A percentile compares a stretch with the other conserved stretches of the same genome.
Evolutionary conservation across 2,113 vertebrate species (phyloP).

Genomic region (Periophthalmodon schlosseri): DNA sequence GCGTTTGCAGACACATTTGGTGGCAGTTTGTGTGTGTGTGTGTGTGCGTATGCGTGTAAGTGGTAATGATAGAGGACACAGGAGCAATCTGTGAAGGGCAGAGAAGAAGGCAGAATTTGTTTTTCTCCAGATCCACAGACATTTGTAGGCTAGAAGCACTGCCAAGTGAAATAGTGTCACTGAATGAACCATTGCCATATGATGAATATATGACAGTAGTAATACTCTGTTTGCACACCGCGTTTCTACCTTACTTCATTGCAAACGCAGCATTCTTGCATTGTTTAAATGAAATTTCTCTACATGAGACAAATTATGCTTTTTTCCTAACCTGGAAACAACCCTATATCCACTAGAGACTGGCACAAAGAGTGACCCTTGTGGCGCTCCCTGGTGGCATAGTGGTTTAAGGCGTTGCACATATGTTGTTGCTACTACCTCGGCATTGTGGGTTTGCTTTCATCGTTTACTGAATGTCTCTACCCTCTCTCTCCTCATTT

Average conservation of each 20-base stretch:
- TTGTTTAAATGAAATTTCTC: not conserved
- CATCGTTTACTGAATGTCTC: no score
- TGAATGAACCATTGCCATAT: not conserved
- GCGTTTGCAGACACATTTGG: constrained; percentile 29
- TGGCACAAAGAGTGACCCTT: not conserved
- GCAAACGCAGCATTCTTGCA: not conserved
- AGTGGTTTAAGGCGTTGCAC: not conserved
- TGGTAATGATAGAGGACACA: constrained; percentile 18
- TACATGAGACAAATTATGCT: not conserved
- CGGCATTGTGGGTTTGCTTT: not conserved
- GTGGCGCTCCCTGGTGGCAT: not conserved
- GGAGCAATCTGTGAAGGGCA: constrained; percentile 50
- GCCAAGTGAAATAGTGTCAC: not conserved
- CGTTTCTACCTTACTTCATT: not conserved
- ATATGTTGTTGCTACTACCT: not conserved
- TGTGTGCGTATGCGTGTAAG: not conserved
- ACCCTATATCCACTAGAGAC: no score
- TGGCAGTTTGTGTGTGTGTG: not conserved
- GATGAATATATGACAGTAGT: not conserved
- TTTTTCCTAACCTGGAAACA: not conserved
- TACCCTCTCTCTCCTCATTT: no score
- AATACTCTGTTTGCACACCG: not conserved
- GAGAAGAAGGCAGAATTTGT: constrained; percentile 30
- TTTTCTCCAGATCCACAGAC: not conserved
- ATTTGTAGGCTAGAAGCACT: not conserved